Evolutionary conservation across 53 echinoderm and acorn worm genomes (phyloP), one percentile per base, ranked within the genome.

Genomic region (Actinopyga echinites): DNA sequence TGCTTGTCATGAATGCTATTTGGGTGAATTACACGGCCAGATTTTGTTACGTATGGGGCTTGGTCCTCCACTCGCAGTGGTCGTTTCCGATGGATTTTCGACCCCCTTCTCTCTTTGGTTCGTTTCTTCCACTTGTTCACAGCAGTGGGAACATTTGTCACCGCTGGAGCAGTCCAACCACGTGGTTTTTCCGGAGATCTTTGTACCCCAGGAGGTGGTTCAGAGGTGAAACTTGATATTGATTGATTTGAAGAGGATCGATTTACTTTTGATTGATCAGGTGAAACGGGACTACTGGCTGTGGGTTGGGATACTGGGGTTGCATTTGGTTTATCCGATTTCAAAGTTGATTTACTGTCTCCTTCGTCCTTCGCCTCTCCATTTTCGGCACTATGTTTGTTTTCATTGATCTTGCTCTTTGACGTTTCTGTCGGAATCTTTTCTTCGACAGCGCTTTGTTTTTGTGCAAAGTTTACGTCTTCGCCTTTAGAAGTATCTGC

Each of bases 11-110:
- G 74, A 19, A 74, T 21, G 29, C 82, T 73, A 33, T 90, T 90
- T 26, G 90, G 90, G 32, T 64, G 65, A 71, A 90, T 90, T 6
- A 75, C 86, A 8, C 90, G 36, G 1, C 90, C 90, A 5, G 90
- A 90, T 62, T 90, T 90, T 26, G 90, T 90, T 53, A 86, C 86
- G 58, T 86, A 90, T 1, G 56, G 54, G 26, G 66, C 65, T 24
- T 84, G 84, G 24, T 89, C 58, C 33, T 64, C 57, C 49, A 66
- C 79, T 75, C 25, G 65, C 30, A 79, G 20, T 30, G 77, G 77
- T 2, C 77, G 55, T 53, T 56, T 77, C n/a, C 77, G 28, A 3
- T 19, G 3, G 1, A 25, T 10, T 71, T 71, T 71, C 6, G 42
- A 37, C 1, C 40, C 40, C 28, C 77, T 28, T 28, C 31, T 30